Base-by-base conservation (phyloP, 1,140 invertebrate genomes). In the Ips nitidus region DNA sequence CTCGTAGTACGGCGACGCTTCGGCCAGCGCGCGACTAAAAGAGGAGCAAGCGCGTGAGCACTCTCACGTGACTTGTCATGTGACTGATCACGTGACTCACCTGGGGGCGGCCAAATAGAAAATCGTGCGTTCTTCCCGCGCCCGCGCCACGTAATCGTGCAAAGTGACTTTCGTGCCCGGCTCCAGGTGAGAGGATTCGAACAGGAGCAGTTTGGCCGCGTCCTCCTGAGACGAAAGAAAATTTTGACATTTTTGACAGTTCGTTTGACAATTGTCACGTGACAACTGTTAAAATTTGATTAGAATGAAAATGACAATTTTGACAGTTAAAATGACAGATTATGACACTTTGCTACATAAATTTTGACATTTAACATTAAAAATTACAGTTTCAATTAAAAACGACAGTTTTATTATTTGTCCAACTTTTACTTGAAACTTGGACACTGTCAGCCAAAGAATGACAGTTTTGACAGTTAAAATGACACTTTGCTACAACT, bases 1-100 rank as follows among this genome's bases (percentile, higher is more conserved):
- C 83, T 98, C 97, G 77, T 91, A 95, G 79, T 99, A 99, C 0
- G 97, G 97, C 0, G 95, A 98, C 1, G 89, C 87, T 82, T 97
- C 93, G 0, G 96, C 96, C 56, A 99, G 82, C 63, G 89, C 84
- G 42, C 96, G 94, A 80, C 94, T 95, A 77, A 50, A 86, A 84
- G 38, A 2, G n/a, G 38, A 8, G 53, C 2, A 22, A 2, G 6
- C 6, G 45, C 2, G 45, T 47, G 53, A 6, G 7, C 6, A 2
- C 53, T 56, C 5, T 2, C 38, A n/a, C n/a, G n/a, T n/a, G n/a
- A n/a, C n/a, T n/a, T n/a, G 7, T 50, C 7, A 2, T 50, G 3
- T 8, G 2, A 50, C 22, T 0, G 39, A 36, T 60, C 37, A 4
- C 36, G 42, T 42, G 5, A 57, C 43, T 77, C 84, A 94, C 93